These are phyloP conservation scores for Melanotaenia duboulayi DNA, from an alignment of 2,113 vertebrate genomes.

Conservation along the genomic window DNA sequence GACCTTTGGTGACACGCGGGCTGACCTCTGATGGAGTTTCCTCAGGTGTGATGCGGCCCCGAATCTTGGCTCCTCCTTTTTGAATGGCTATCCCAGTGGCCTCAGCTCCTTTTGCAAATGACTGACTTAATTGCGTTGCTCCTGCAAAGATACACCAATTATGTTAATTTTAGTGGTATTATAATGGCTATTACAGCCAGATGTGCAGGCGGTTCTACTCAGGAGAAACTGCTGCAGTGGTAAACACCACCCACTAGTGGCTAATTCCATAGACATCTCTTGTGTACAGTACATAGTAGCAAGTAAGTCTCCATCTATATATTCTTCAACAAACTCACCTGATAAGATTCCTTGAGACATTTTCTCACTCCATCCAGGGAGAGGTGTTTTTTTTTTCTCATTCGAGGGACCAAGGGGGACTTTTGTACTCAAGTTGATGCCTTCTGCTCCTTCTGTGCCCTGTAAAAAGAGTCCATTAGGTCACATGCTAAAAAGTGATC, in stretches of 20 bases:
- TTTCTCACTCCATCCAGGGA: slow-evolving; percentile 95
- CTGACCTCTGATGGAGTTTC: slow-evolving; percentile 91
- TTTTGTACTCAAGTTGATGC: slow-evolving; percentile 86
- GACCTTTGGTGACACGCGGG: slow-evolving; percentile 86
- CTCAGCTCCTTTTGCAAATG: slow-evolving; percentile 90
- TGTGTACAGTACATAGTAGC: too few relatives aligned
- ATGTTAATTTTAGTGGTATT: not conserved
- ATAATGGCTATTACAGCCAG: not conserved
- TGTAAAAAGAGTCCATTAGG: slow-evolving; percentile 56
- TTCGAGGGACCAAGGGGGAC: slow-evolving; percentile 78
- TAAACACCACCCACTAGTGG: slow-evolving; percentile 61
- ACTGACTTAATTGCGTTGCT: slow-evolving; percentile 89
- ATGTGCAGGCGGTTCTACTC: not conserved
- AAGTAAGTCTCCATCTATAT: not conserved
- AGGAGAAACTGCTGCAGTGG: not conserved
- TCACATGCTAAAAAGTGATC: not conserved
- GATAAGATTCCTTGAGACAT: slow-evolving; percentile 91
- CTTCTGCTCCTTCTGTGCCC: slow-evolving; percentile 81
- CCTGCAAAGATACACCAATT: slow-evolving; percentile 77
- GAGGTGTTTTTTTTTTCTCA: slow-evolving; percentile 75
- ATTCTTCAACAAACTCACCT: slow-evolving; percentile 77
- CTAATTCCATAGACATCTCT: not conserved
- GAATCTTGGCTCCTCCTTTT: slow-evolving; percentile 89
- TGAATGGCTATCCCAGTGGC: slow-evolving; percentile 92
- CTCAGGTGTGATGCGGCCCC: slow-evolving; percentile 92